Evolutionary conservation across 2,888 invertebrate species (phyloP), one percentile per base, ranked within the genome.

Genomic region (Melanostoma mellinum): DNA sequence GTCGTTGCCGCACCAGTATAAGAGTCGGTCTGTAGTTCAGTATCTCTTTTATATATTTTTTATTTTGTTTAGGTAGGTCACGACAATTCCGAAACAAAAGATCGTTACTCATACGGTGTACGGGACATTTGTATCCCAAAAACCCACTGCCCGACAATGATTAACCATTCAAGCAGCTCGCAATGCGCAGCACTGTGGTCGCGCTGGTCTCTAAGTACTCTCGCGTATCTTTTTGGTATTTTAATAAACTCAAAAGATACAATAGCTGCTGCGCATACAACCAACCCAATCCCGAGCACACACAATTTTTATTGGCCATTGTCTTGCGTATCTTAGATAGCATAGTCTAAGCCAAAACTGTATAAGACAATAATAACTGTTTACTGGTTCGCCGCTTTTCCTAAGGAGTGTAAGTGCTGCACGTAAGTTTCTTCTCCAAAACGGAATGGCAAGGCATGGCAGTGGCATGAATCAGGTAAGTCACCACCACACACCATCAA

Each of bases 241-340:
- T 75, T 76, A 81, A 81, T 76, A 81, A 81, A 81, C 71, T 67
- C 58, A 20, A 60, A 10, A 76, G 69, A 81, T 71, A 61, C 53
- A 33, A 36, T 38, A 42, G 63, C 35, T 36, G 9, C 9, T 44
- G 72, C 30, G 52, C 40, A 20, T 52, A 60, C 33, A 46, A 4
- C 36, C 36, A 33, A 3, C n/a, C 35, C 40, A 1, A 30, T 3
- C 4, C 3, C 20, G 30, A 6, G 40, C 46, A 56, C 58, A 71
- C 75, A 80, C 74, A 67, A 67, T 68, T 55, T 80, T 82, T 82
- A 77, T 76, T 73, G 61, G 72, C 77, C 81, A 82, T 76, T 82
- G 81, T 82, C 53, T 81, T 68, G 76, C 76, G 72, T 82, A 76
- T 68, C 81, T 48, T 55, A 80, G 72, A 76, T 81, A 72, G 67